Conservation (phyloP, 2,797 vertebrate species). For the Gobio occitaniae region DNA sequence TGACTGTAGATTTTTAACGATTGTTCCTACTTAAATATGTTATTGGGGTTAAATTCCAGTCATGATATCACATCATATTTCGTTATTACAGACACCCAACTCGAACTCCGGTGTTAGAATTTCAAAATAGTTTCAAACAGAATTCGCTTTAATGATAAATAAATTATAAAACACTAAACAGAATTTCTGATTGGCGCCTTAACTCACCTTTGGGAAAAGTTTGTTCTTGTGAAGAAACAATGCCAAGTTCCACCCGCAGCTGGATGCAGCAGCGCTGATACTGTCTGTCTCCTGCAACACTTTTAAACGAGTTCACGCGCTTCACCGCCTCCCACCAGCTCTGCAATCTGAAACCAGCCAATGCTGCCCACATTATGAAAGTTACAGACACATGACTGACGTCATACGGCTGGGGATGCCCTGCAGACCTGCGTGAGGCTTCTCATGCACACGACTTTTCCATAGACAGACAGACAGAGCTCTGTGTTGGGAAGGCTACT, state of each 20-base stretch:
- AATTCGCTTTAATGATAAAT: neutral
- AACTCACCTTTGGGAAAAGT: conserved; percentile 20
- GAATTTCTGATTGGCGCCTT: neutral
- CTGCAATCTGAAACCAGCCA: conserved; percentile 36
- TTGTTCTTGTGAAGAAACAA: conserved; percentile 14
- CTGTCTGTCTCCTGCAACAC: neutral
- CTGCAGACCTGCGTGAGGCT: neutral
- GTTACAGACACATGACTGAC: conserved; percentile 19
- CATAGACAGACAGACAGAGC: neutral
- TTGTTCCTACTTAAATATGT: neutral
- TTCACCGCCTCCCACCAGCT: conserved; percentile 15
- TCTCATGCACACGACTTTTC: neutral
- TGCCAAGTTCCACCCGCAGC: neutral
- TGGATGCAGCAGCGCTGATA: conserved; percentile 15
- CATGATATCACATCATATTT: neutral
- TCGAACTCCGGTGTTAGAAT: neutral
- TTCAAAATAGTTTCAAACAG: neutral
- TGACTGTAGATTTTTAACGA: neutral
- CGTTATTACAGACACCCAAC: neutral
- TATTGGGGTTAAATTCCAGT: neutral
- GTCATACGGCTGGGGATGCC: conserved; percentile 7
- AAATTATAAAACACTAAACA: neutral
- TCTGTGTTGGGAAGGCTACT: no score
- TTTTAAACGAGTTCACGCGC: conserved; percentile 28
- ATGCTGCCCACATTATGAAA: neutral